Conservation (phyloP, 2,113 vertebrate species). For the Noturus placidus region DNA sequence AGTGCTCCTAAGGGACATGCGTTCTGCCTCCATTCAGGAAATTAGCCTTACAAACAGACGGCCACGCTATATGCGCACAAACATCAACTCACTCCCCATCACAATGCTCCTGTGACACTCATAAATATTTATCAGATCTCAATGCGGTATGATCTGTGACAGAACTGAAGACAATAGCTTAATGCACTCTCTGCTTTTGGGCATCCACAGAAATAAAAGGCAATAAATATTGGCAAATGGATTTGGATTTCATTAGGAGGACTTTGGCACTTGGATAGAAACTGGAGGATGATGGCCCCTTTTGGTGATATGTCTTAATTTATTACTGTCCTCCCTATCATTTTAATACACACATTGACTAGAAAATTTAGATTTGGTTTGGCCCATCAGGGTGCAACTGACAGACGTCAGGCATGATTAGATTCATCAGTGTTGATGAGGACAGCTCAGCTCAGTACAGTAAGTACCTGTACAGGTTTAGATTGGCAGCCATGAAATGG, state of each 20-base stretch:
- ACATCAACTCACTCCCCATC: conserved; percentile 8
- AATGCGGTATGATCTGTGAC: conserved; percentile 61
- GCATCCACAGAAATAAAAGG: conserved; percentile 60
- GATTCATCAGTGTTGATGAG: conserved; percentile 56
- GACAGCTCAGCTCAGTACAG: conserved; percentile 25
- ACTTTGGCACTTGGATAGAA: conserved; percentile 43
- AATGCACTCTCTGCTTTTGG: conserved; percentile 47
- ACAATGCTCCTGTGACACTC: conserved; percentile 29
- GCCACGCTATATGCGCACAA: conserved; percentile 31
- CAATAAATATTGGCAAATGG: conserved; percentile 57
- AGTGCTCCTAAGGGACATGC: conserved; percentile 22
- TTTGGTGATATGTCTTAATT: conserved; percentile 53
- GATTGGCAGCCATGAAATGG: conserved; percentile 69
- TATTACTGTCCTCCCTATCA: conserved; percentile 50
- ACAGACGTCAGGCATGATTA: conserved; percentile 71
- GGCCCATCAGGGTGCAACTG: conserved; percentile 64
- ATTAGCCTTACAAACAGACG: conserved; percentile 44
- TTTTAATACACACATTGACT: conserved; percentile 41
- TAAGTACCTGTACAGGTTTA: conserved; percentile 57
- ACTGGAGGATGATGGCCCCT: conserved; percentile 41
- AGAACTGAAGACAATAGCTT: conserved; percentile 46
- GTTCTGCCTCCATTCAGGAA: conserved; percentile 36
- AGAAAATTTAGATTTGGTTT: conserved; percentile 44
- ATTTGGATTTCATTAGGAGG: conserved; percentile 60
- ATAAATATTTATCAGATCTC: conserved; percentile 67